phyloP scores from a whole-genome alignment of 2,113 vertebrate genomes.

The Montifringilla adamsi region DNA sequence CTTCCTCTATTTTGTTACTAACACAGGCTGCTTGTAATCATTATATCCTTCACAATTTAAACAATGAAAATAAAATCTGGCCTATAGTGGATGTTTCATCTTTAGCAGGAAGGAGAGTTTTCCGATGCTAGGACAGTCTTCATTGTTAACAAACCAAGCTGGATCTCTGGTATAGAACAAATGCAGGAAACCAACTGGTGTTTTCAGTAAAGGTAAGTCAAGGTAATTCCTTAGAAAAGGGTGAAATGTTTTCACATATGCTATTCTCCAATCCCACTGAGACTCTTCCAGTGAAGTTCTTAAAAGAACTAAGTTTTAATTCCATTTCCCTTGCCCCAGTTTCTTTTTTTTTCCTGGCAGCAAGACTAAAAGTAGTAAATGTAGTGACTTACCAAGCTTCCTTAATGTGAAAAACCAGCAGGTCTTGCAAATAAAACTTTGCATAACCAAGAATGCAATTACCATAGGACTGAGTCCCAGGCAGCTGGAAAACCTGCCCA shows the following conservation, averaged over 20 bases:
- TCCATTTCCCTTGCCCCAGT: background rate
- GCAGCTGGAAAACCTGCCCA: constrained; percentile 37
- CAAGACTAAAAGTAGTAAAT: constrained; percentile 31
- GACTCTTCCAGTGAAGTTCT: constrained; percentile 40
- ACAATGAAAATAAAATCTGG: background rate
- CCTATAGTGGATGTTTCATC: background rate
- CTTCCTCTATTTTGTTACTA: constrained; percentile 56
- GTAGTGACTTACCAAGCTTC: constrained; percentile 58
- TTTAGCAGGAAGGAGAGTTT: constrained; percentile 1
- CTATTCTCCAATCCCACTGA: background rate
- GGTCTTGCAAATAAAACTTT: constrained; percentile 26
- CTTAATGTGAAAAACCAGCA: background rate
- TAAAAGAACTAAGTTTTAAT: background rate
- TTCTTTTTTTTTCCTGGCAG: background rate
- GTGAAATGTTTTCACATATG: background rate
- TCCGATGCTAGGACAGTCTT: background rate
- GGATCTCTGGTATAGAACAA: background rate
- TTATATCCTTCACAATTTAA: constrained; percentile 6
- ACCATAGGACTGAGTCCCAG: background rate
- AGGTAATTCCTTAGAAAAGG: background rate
- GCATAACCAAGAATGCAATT: constrained; percentile 9
- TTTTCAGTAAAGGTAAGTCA: constrained; percentile 3
- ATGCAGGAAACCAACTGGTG: background rate
- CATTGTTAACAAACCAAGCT: background rate
- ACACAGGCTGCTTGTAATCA: constrained; percentile 38